These are phyloP conservation scores for Vanessa tameamea DNA, from an alignment of 1,140 invertebrate species.

Conservation along the genomic window DNA sequence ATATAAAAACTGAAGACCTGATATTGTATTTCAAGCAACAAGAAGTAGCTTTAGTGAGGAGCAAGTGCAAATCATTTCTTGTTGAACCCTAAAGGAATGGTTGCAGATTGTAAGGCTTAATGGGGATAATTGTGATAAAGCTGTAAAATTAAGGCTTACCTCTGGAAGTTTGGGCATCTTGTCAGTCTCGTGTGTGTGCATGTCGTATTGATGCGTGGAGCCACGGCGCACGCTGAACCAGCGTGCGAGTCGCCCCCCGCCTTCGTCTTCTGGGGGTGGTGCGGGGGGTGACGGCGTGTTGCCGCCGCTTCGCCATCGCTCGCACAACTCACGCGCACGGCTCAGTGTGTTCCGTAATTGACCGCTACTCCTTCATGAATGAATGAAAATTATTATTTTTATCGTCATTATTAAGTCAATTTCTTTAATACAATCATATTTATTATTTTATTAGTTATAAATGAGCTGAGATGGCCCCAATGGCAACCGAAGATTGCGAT, in stretches of 20 bases:
- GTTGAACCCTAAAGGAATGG: not conserved
- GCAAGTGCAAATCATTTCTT: not conserved
- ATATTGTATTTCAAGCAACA: no score
- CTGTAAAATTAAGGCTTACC: slow-evolving; percentile 48
- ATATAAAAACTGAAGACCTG: no score
- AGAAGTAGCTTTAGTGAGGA: not conserved
- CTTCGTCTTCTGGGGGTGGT: slow-evolving; percentile 82
- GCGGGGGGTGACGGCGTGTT: slow-evolving; percentile 75
- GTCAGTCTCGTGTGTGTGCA: slow-evolving; percentile 79
- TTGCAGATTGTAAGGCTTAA: not conserved
- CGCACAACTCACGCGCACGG: slow-evolving; percentile 86
- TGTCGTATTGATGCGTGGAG: slow-evolving; percentile 89
- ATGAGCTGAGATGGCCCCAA: no score
- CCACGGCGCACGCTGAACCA: slow-evolving; percentile 92
- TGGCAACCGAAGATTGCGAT: no score
- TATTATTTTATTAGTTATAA: no score
- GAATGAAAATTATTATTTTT: not conserved
- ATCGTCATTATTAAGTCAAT: no score
- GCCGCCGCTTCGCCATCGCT: slow-evolving; percentile 85
- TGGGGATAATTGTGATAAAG: not conserved
- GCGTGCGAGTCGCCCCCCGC: slow-evolving; percentile 86
- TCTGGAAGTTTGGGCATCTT: slow-evolving; percentile 90
- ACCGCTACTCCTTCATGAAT: slow-evolving; percentile 82
- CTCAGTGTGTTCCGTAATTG: slow-evolving; percentile 86
- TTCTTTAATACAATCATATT: no score